Percentiles rank a stretch among this genome's conserved stretches.
Conservation (phyloP, 1,140 invertebrate genomes). For the Centruroides vittatus region DNA sequence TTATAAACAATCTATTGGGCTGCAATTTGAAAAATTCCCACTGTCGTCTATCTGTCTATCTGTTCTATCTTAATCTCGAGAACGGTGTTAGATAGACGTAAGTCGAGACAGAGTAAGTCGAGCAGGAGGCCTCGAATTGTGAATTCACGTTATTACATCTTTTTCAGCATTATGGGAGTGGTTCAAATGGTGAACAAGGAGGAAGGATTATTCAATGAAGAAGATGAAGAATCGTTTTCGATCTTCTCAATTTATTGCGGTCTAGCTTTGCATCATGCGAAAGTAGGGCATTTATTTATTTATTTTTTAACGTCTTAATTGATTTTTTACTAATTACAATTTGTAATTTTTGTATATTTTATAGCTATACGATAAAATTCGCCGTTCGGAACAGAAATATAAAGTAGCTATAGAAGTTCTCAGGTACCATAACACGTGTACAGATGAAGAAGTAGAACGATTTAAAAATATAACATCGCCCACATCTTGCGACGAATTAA, state of each 20-base stretch:
- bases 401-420: conserved; percentile 61
- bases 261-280: conserved; percentile 63
- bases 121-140: no score
- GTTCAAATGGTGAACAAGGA: conserved; percentile 77
- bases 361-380: conserved; percentile 60
- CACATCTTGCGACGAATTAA: neutral
- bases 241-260: conserved; percentile 72
- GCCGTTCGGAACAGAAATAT: conserved; percentile 66
- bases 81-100: no score
- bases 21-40: no score
- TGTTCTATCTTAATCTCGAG: no score
- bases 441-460: conserved; percentile 46
- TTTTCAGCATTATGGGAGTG: conserved; percentile 52
- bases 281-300: conserved; percentile 32
- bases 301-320: no score
- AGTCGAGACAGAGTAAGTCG: no score
- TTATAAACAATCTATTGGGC: no score
- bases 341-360: neutral
- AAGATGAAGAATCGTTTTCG: conserved; percentile 66
- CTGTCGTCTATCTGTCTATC: no score
- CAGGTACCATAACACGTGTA: conserved; percentile 64
- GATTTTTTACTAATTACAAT: no score
- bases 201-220: conserved; percentile 47
- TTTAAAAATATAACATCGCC: conserved; percentile 24
- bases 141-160: no score